These are phyloP conservation scores for Machimus atricapillus DNA, from an alignment of 2,888 invertebrate species.

Conservation along the genomic window DNA sequence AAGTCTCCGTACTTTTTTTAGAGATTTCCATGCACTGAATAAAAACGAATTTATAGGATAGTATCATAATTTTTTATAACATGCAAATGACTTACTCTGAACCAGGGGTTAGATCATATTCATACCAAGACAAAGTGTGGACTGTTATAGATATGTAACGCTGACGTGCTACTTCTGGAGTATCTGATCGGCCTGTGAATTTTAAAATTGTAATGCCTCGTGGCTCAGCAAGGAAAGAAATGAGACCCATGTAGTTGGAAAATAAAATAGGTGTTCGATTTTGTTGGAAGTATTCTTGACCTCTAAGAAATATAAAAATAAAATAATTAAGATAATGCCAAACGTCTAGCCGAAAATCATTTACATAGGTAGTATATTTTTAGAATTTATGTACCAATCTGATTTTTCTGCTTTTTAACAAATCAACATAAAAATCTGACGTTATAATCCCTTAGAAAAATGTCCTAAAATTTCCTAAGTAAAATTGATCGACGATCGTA, in stretches of 20 bases:
- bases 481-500: too few species aligned
- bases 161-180: conserved; percentile 69
- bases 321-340: neutral
- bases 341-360: neutral
- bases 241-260: conserved; percentile 74
- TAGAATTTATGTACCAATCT: too few species aligned
- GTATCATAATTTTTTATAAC: neutral
- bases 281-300: conserved; percentile 72
- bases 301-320: conserved; percentile 63
- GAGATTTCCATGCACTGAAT: conserved; percentile 69
- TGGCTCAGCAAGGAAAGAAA: conserved; percentile 73
- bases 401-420: too few species aligned
- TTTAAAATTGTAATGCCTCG: conserved; percentile 72
- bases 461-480: too few species aligned
- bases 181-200: conserved; percentile 71
- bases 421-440: too few species aligned
- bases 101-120: conserved; percentile 70
- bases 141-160: conserved; percentile 77
- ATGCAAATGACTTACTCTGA: conserved; percentile 64
- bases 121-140: conserved; percentile 79
- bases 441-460: too few species aligned
- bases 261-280: conserved; percentile 71
- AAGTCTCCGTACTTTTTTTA: conserved; percentile 68
- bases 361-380: neutral
- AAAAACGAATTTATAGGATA: neutral